Evolutionary conservation across 2,797 vertebrate genomes (phyloP).

Genomic region (Myripristis murdjan): DNA sequence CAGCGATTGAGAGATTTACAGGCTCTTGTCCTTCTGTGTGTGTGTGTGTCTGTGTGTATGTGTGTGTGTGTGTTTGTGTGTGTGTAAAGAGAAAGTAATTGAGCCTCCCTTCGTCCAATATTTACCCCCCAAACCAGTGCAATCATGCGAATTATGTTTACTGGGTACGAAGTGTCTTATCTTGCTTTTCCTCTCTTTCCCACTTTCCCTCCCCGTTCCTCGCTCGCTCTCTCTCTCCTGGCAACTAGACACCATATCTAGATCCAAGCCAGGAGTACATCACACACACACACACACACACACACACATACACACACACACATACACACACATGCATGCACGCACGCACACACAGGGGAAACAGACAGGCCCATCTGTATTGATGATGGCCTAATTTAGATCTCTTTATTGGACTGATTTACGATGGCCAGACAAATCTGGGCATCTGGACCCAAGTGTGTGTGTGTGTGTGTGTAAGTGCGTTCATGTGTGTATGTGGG

Average conservation of each 20-base stretch:
- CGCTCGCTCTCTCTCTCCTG: conserved; percentile 63
- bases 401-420: conserved; percentile 83
- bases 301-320: too few relatives aligned
- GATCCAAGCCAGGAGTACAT: conserved; percentile 64
- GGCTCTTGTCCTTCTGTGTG: conserved; percentile 56
- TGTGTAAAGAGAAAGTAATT: conserved; percentile 77
- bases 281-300: conserved; percentile 46
- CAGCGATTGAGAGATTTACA: conserved; percentile 74
- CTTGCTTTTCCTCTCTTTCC: conserved; percentile 61
- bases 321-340: too few relatives aligned
- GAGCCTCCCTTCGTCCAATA: conserved; percentile 94
- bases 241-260: conserved; percentile 62
- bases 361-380: conserved; percentile 76
- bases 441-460: conserved; percentile 75
- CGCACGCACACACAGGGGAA: conserved; percentile 37
- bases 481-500: conserved; percentile 1
- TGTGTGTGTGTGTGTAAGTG: conserved; percentile 27
- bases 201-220: conserved; percentile 35
- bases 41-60: conserved; percentile 27
- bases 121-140: conserved; percentile 94
- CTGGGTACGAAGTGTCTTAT: conserved; percentile 74
- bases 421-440: conserved; percentile 71
- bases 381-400: conserved; percentile 83
- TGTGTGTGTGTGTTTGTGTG: conserved; percentile 38
- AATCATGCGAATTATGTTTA: conserved; percentile 91